Conservation (phyloP, 2,888 invertebrate species). For the Ornithoptera alexandrae region DNA sequence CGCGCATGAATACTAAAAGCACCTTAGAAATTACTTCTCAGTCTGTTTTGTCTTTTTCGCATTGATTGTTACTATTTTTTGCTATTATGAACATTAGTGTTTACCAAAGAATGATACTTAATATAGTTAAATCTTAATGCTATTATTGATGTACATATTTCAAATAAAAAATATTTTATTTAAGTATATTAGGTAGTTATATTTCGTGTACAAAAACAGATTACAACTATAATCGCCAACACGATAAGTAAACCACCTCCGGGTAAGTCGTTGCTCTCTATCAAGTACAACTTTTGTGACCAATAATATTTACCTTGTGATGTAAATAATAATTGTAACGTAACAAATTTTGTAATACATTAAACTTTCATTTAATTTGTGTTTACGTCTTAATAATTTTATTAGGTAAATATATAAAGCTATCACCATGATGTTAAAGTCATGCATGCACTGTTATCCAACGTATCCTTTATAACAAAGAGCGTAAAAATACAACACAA, state of each 20-base stretch:
- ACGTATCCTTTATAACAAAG: constrained; percentile 41
- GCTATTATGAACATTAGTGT: background rate
- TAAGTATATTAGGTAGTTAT: too few species aligned
- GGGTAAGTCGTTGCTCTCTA: background rate
- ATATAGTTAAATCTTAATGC: background rate
- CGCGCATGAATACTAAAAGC: constrained; percentile 12
- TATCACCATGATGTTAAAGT: background rate
- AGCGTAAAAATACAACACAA: constrained; percentile 49
- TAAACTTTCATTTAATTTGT: too few species aligned
- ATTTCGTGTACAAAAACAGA: too few species aligned
- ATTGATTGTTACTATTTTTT: background rate
- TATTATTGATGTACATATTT: background rate
- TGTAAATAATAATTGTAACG: background rate
- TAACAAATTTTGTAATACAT: background rate
- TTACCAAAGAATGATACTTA: background rate
- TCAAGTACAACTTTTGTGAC: background rate
- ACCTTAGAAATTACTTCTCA: constrained; percentile 20
- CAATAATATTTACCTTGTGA: background rate
- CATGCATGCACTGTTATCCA: constrained; percentile 27
- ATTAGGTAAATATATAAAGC: background rate
- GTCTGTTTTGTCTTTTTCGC: background rate
- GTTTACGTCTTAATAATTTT: too few species aligned
- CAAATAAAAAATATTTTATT: background rate
- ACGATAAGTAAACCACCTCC: background rate
- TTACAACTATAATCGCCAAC: background rate